Conservation (phyloP, 2,888 invertebrate species). For the Gandaritis pyraliata region DNA sequence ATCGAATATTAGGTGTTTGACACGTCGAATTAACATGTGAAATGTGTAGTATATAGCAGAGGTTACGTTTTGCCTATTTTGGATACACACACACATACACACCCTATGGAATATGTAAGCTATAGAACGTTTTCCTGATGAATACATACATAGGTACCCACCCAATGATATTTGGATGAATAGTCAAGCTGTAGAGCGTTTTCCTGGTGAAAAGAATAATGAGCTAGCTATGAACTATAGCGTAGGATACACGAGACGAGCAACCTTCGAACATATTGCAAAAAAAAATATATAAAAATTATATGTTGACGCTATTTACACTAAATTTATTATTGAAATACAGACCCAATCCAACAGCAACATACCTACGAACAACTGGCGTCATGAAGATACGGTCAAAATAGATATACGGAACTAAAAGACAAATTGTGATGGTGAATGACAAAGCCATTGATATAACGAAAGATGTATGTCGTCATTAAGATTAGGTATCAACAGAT, state of each 20-base stretch:
- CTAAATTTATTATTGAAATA: too few relatives aligned
- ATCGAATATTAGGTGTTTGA: slow-evolving; percentile 32
- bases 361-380: too few relatives aligned
- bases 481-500: slow-evolving; percentile 20
- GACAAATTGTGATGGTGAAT: neutral
- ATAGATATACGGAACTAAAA: too few relatives aligned
- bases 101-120: neutral
- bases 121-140: neutral
- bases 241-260: too few relatives aligned
- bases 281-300: too few relatives aligned
- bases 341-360: too few relatives aligned
- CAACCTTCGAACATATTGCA: neutral
- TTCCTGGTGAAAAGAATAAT: neutral
- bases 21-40: slow-evolving; percentile 22
- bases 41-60: neutral
- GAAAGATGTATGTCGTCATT: slow-evolving; percentile 15
- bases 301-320: too few relatives aligned
- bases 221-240: too few relatives aligned
- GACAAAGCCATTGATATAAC: slow-evolving; percentile 4
- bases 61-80: neutral
- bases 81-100: neutral
- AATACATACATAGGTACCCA: too few relatives aligned
- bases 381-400: too few relatives aligned
- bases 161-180: too few relatives aligned
- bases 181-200: too few relatives aligned